These are phyloP conservation scores for Odontamblyopus lacepedii DNA, from an alignment of 2,797 vertebrate genomes.

Conservation along the genomic window DNA sequence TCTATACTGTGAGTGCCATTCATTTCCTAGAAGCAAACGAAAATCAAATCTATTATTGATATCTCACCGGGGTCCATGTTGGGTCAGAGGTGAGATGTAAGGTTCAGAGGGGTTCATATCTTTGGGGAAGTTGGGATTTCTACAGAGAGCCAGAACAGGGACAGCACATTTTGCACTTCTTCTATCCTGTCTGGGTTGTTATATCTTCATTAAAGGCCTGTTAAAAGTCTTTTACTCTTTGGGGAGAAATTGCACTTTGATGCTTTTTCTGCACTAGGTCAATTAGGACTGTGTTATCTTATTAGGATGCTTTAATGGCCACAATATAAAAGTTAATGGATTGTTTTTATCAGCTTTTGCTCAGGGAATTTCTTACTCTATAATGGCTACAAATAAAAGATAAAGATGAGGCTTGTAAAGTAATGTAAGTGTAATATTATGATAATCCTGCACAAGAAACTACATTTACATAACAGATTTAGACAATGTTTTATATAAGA, in stretches of 20 bases:
- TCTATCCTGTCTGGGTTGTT: conserved; percentile 34
- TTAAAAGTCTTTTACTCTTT: conserved; percentile 16
- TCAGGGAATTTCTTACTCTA: background rate
- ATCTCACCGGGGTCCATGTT: conserved; percentile 32
- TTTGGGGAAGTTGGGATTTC: conserved; percentile 38
- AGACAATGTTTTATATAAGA: background rate
- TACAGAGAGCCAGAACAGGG: conserved; percentile 37
- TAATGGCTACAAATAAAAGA: background rate
- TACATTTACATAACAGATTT: background rate
- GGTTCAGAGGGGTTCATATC: conserved; percentile 53
- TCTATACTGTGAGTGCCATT: conserved; percentile 28
- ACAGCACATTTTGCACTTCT: conserved; percentile 30
- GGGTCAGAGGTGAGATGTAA: conserved; percentile 40
- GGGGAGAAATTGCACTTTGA: conserved; percentile 22
- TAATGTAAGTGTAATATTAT: background rate
- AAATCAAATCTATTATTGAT: conserved; percentile 53
- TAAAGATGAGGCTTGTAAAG: background rate
- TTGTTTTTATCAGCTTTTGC: background rate
- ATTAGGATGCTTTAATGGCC: background rate
- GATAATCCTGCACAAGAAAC: background rate
- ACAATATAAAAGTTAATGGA: background rate
- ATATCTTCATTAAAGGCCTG: conserved; percentile 52
- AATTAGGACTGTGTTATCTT: conserved; percentile 9
- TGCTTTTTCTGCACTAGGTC: conserved; percentile 13
- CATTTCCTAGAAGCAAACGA: conserved; percentile 49